phyloP scores from a whole-genome alignment of 2,888 invertebrate genomes.

The Limenitis camilla region DNA sequence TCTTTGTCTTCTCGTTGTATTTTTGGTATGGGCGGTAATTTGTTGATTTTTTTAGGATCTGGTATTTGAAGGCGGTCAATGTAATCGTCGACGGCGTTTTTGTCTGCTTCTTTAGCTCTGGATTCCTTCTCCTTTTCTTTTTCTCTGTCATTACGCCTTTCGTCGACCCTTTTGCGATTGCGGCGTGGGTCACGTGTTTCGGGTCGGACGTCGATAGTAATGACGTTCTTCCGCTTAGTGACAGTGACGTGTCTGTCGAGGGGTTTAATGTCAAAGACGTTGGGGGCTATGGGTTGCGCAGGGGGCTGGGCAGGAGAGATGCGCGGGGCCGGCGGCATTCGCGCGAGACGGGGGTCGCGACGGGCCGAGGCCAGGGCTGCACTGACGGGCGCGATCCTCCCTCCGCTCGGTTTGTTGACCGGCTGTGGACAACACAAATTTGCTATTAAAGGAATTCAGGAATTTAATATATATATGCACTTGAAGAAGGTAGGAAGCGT shows the following conservation, averaged over 20 bases:
- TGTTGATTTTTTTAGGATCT: slow-evolving; percentile 50
- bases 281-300: slow-evolving; percentile 45
- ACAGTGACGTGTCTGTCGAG: slow-evolving; percentile 41
- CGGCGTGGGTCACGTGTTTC: slow-evolving; percentile 33
- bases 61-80: slow-evolving; percentile 38
- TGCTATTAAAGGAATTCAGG: no score
- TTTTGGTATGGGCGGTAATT: slow-evolving; percentile 64
- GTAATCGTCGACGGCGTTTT: slow-evolving; percentile 32
- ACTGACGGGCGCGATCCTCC: slow-evolving; percentile 60
- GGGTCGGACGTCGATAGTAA: slow-evolving; percentile 57
- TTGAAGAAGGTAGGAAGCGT: no score
- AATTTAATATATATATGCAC: no score
- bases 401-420: slow-evolving; percentile 39
- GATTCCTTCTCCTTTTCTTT: slow-evolving; percentile 1
- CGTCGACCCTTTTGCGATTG: slow-evolving; percentile 20
- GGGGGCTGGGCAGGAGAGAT: slow-evolving; percentile 23
- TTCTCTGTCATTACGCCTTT: slow-evolving; percentile 18
- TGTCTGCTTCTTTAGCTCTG: slow-evolving; percentile 16
- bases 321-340: slow-evolving; percentile 20
- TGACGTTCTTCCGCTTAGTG: slow-evolving; percentile 61
- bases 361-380: slow-evolving; percentile 48
- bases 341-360: slow-evolving; percentile 40
- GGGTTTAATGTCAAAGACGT: slow-evolving; percentile 66
- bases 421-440: slow-evolving; percentile 42
- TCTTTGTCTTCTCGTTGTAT: slow-evolving; percentile 37